Conservation (phyloP, 2,113 vertebrate species). For the Thinocorus orbignyianus region DNA sequence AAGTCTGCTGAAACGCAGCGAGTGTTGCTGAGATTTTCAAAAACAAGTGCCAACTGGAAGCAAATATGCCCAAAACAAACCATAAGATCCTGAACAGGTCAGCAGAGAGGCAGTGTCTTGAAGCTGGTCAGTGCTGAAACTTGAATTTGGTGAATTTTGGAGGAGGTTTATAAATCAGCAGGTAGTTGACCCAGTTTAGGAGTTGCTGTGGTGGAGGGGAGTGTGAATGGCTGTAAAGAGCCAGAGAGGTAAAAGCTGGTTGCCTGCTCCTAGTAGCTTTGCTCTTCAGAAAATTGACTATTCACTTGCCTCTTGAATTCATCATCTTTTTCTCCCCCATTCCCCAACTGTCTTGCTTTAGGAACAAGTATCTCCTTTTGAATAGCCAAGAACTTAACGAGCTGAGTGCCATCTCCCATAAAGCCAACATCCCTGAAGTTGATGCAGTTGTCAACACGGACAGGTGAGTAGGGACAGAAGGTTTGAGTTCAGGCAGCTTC, state of each 20-base stretch:
- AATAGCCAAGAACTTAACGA: constrained; percentile 97
- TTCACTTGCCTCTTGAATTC: background rate
- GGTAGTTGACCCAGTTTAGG: background rate
- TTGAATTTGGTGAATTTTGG: background rate
- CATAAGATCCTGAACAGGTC: background rate
- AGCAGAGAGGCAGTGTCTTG: background rate
- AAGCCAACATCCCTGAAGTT: constrained; percentile 96
- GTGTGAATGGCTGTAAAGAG: background rate
- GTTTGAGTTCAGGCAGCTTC: background rate
- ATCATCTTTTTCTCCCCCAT: background rate
- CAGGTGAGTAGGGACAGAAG: constrained; percentile 69
- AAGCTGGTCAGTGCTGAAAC: background rate
- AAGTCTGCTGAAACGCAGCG: background rate
- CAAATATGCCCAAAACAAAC: background rate
- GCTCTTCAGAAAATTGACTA: background rate
- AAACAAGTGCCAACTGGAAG: fast-evolving
- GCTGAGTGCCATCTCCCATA: constrained; percentile 94
- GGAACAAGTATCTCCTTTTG: constrained; percentile 96
- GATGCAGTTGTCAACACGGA: constrained; percentile 97
- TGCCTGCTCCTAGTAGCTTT: background rate
- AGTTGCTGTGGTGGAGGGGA: background rate
- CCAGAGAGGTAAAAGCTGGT: background rate
- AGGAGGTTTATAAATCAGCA: background rate
- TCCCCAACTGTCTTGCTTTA: constrained; percentile 53
- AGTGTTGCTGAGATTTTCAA: background rate